A percentile compares a stretch with the other conserved stretches of the same genome.
phyloP scores from a whole-genome alignment of 2,888 invertebrate genomes.

The Drosophila lutescens region DNA sequence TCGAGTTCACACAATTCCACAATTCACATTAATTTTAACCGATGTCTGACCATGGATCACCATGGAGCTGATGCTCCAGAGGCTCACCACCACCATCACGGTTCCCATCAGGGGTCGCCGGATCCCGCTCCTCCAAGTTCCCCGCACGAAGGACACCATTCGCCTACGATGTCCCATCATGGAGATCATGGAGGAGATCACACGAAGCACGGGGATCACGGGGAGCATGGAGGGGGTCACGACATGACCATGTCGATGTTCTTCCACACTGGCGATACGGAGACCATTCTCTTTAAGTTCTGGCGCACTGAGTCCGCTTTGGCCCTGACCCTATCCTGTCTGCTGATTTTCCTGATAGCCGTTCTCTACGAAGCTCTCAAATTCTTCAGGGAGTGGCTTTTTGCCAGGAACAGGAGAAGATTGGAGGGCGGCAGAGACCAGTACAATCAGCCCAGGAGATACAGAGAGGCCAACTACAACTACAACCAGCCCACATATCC shows the following conservation, averaged over 20 bases:
- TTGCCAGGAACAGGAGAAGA: conserved; percentile 15
- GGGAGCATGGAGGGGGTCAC: neutral
- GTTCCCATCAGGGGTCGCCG: neutral
- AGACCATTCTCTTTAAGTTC: conserved; percentile 57
- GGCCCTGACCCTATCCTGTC: conserved; percentile 45
- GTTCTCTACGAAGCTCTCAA: conserved; percentile 61
- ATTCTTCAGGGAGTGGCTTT: conserved; percentile 56
- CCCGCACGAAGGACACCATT: conserved; percentile 1
- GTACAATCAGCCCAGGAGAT: neutral
- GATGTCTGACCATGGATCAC: conserved; percentile 7
- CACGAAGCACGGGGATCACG: neutral
- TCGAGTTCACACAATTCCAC: conserved; percentile 1
- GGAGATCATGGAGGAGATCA: neutral
- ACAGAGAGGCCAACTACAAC: neutral
- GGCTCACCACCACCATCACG: neutral
- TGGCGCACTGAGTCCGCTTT: conserved; percentile 44
- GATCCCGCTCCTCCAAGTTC: neutral
- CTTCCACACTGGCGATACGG: conserved; percentile 48
- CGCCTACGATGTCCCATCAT: conserved; percentile 2
- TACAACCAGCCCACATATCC: conserved; percentile 10
- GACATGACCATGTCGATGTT: conserved; percentile 39
- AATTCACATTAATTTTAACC: neutral
- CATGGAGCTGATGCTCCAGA: conserved; percentile 7
- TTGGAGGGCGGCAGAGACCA: conserved; percentile 38
- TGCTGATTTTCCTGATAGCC: conserved; percentile 56